Conservation (phyloP, 2,113 vertebrate genomes). For the Hassar affinis region DNA sequence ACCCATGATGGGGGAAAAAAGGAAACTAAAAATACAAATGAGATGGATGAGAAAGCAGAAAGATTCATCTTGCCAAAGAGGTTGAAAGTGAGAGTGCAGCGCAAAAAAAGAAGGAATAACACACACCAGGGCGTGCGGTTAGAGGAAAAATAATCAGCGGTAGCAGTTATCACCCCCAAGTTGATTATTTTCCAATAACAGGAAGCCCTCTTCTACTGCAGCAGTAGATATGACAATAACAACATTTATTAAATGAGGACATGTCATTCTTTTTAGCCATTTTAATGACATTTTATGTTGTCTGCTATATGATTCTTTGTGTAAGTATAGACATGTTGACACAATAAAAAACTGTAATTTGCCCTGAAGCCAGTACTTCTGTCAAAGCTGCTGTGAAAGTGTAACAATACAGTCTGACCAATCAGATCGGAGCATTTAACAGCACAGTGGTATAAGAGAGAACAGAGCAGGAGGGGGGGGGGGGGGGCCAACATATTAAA, state of each 20-base stretch:
- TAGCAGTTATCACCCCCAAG: background rate
- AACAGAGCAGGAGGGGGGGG: background rate
- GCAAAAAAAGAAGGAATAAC: background rate
- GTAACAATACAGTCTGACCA: background rate
- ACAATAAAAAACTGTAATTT: background rate
- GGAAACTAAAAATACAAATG: slow-evolving; percentile 42
- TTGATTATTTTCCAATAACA: background rate
- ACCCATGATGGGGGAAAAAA: background rate
- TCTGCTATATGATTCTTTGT: too few species aligned
- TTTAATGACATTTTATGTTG: background rate
- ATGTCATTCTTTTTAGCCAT: background rate
- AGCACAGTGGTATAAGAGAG: background rate
- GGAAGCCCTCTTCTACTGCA: background rate
- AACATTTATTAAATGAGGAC: background rate
- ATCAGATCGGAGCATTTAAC: background rate
- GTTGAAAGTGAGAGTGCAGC: too few species aligned
- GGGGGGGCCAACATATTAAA: background rate
- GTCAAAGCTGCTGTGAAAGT: background rate
- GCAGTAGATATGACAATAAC: background rate
- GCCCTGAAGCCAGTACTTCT: background rate
- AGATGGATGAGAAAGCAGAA: slow-evolving; percentile 12
- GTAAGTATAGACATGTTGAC: background rate
- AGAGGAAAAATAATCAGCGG: background rate
- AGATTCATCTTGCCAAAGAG: background rate
- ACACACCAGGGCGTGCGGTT: background rate